Base-by-base conservation (phyloP, 2,888 invertebrate genomes). In the Leptodirus hochenwartii region DNA sequence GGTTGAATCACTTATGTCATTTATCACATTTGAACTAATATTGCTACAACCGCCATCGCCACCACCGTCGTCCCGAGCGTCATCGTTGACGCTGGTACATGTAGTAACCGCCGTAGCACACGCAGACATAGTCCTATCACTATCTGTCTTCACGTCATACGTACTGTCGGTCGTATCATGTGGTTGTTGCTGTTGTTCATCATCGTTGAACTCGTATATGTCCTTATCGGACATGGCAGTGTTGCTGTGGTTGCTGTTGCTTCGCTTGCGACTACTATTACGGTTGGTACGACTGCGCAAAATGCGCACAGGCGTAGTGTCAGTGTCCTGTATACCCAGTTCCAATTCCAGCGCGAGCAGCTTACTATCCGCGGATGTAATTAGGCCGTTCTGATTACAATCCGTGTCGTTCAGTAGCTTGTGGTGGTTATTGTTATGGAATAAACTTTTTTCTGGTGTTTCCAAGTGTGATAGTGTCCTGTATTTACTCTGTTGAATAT, bases 181-280 rank as follows among this genome's bases (percentile, higher is more conserved):
- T 42, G 41, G 34, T 38, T 47, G 22, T 20, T 47, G 47, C 36
- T 46, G 44, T 39, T 42, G 49, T 45, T 47, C 46, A 46, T 59
- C 61, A 27, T 62, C 62, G 37, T 53, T 57, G 41, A 64, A 64
- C 39, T 64, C 62, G 37, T 63, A 68, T 33, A 67, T 57, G 44
- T 66, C 66, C 41, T 52, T 51, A 20, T 20, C 37, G 5, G 35
- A 36, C 22, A 38, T 37, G 34, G 44, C 41, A 34, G 40, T 41
- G 39, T 38, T 44, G 25, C 3, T 30, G 23, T 23, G 27, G 6
- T 9, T 25, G 5, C 27, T 20, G 17, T 37, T 26, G 29, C 37
- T 39, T 16, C 42, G 31, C 5, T 42, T 35, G 6, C 40, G 27
- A n/a, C n/a, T n/a, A n/a, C 27, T 32, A 8, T 9, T 25, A 5